Conservation (phyloP, 2,888 invertebrate species). For the Ceriagrion tenellum region DNA sequence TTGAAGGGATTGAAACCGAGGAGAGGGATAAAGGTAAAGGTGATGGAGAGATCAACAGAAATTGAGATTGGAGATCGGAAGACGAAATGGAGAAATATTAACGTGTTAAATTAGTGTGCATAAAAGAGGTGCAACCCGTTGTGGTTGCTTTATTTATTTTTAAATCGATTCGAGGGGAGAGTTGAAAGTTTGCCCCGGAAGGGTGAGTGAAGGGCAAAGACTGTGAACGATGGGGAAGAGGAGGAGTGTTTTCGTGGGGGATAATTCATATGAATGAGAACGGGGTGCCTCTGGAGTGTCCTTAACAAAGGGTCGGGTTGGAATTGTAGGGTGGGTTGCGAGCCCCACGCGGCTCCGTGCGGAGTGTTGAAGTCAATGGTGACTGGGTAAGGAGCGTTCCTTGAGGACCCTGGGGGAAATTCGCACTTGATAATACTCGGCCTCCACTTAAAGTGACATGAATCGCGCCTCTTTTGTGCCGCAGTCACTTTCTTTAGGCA, state of each 20-base stretch:
- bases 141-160: neutral
- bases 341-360: neutral
- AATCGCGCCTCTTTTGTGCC: neutral
- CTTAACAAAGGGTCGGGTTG: conserved; percentile 20
- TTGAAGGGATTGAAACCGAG: too few relatives aligned
- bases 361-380: conserved; percentile 18
- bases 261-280: conserved; percentile 36
- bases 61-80: too few relatives aligned
- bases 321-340: neutral
- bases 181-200: neutral
- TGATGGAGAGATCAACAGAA: too few relatives aligned
- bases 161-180: neutral
- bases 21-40: too few relatives aligned
- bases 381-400: conserved; percentile 22
- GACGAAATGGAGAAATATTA: too few relatives aligned
- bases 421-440: conserved; percentile 15
- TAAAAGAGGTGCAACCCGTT: too few relatives aligned
- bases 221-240: neutral
- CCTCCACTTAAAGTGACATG: neutral
- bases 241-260: conserved; percentile 8
- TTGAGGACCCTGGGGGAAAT: conserved; percentile 23
- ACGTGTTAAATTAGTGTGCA: too few relatives aligned
- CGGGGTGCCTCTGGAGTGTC: conserved; percentile 28
- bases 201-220: neutral
- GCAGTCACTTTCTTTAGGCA: neutral